Conservation (phyloP, 2,888 invertebrate genomes). For the Morpho helenor region DNA sequence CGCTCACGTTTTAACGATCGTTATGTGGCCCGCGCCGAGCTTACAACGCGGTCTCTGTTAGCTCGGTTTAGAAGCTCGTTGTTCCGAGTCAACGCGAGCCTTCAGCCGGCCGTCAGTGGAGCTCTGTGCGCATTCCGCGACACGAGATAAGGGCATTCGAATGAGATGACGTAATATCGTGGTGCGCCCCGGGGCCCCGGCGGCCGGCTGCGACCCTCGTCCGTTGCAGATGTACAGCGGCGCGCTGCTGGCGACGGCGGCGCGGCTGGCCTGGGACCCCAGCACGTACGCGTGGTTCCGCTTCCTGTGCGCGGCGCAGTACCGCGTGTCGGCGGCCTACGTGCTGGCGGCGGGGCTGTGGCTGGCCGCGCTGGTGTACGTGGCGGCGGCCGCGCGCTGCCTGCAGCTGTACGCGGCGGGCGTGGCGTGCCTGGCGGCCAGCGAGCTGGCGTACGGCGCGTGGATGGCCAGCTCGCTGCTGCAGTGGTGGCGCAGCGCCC, state of each 20-base stretch:
- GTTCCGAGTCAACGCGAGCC: too few species aligned
- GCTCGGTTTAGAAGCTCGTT: too few species aligned
- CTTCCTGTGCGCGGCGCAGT: constrained; percentile 70
- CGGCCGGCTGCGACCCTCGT: background rate
- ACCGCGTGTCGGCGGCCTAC: constrained; percentile 66
- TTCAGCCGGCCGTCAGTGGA: too few species aligned
- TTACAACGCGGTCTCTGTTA: too few species aligned
- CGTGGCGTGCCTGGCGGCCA: constrained; percentile 57
- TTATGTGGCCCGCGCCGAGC: too few species aligned
- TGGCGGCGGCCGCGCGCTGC: constrained; percentile 40
- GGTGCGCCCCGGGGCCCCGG: too few species aligned
- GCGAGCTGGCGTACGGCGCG: constrained; percentile 68
- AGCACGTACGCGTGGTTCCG: constrained; percentile 75
- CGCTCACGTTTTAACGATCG: too few species aligned
- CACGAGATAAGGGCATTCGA: too few species aligned
- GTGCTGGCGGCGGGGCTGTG: constrained; percentile 63
- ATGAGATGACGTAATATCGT: too few species aligned
- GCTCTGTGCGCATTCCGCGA: too few species aligned
- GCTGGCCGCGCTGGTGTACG: constrained; percentile 65
- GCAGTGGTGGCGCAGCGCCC: constrained; percentile 66
- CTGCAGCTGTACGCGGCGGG: constrained; percentile 52
- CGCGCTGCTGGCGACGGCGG: constrained; percentile 72
- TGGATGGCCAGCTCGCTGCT: constrained; percentile 68
- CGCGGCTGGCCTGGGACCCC: constrained; percentile 74
- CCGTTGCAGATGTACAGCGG: constrained; percentile 68